Evolutionary conservation across 2,888 invertebrate species (phyloP).

Genomic region (Imbricaverruca yamaguchii): DNA sequence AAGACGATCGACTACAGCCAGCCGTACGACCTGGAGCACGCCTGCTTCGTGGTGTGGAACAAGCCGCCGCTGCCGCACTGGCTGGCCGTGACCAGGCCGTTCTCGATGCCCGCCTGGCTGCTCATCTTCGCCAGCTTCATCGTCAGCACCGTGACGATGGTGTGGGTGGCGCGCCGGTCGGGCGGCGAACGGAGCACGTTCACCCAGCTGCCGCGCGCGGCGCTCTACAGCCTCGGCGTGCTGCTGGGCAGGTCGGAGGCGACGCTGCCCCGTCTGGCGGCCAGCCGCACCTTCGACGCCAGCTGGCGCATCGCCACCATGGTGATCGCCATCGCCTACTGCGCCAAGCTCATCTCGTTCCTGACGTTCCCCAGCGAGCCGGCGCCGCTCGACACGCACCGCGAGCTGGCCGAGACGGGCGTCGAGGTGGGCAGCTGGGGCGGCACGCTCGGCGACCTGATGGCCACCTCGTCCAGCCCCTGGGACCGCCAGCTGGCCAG

Average conservation of each 20-base stretch:
- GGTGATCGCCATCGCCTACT: constrained; percentile 30
- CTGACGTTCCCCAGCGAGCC: constrained; percentile 30
- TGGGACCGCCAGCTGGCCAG: constrained; percentile 23
- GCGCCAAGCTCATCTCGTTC: constrained; percentile 36
- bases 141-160: not conserved
- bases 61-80: constrained; percentile 27
- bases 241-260: not conserved
- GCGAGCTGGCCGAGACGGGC: constrained; percentile 30
- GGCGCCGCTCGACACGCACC: constrained; percentile 30
- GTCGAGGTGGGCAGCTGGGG: constrained; percentile 27
- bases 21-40: constrained; percentile 32
- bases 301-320: constrained; percentile 29
- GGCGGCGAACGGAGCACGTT: not conserved
- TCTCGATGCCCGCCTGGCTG: constrained; percentile 19
- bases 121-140: not conserved
- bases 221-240: not conserved
- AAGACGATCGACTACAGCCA: constrained; percentile 30
- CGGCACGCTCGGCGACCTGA: not conserved
- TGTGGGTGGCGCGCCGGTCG: not conserved
- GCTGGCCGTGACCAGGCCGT: constrained; percentile 29
- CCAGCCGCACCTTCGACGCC: constrained; percentile 12
- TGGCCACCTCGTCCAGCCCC: constrained; percentile 24
- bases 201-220: not conserved
- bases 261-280: not conserved
- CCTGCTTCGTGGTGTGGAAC: constrained; percentile 29